Percentiles rank a stretch among this genome's conserved stretches.
Conservation (phyloP, 2,113 vertebrate species). For the Callospermophilus lateralis region DNA sequence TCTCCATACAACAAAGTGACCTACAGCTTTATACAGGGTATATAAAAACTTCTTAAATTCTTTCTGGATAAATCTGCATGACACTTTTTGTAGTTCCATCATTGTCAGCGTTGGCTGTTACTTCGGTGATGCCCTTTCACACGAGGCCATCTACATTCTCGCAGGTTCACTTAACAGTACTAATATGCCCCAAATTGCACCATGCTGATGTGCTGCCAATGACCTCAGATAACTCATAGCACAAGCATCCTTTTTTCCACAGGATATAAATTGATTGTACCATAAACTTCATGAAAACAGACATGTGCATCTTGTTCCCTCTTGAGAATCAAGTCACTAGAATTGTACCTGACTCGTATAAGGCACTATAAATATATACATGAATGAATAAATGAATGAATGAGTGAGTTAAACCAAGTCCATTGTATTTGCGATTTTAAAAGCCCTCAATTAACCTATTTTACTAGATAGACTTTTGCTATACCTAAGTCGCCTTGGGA, state of each 20-base stretch:
- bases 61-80: not conserved
- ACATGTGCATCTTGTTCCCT: not conserved
- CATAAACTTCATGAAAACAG: constrained; percentile 11
- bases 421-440: constrained; percentile 24
- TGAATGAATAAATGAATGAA: constrained; percentile 25
- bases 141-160: not conserved
- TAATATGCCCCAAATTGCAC: not conserved
- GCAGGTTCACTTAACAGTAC: not conserved
- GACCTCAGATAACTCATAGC: not conserved
- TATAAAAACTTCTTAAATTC: not conserved
- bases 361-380: not conserved
- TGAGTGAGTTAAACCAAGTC: not conserved
- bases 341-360: not conserved
- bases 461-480: constrained; percentile 57
- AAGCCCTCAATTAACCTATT: constrained; percentile 54
- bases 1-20: not conserved
- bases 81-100: not conserved
- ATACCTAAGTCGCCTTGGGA: constrained; percentile 60
- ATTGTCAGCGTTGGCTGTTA: not conserved
- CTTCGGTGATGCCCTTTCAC: not conserved
- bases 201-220: not conserved
- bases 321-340: not conserved
- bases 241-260: not conserved
- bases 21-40: not conserved
- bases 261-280: not conserved